Conservation (phyloP, 2,888 invertebrate species). For the Eulithis prunata region DNA sequence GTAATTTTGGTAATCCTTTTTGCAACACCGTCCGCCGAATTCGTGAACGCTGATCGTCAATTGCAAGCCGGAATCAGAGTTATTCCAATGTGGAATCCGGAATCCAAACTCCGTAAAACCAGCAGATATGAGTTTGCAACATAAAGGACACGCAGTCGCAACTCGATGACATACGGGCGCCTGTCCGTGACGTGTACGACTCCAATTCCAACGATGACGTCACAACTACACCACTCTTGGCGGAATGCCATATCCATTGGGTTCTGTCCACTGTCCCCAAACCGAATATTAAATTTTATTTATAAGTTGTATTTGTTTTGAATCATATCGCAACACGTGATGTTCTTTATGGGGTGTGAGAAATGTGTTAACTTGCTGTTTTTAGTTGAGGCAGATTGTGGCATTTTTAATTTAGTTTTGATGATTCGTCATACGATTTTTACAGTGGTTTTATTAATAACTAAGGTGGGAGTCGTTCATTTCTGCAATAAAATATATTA, state of each 20-base stretch:
- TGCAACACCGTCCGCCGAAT: too few species aligned
- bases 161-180: constrained; percentile 40
- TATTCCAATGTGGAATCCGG: too few species aligned
- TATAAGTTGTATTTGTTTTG: constrained; percentile 79
- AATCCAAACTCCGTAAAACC: too few species aligned
- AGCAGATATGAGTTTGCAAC: not conserved
- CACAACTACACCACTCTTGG: constrained; percentile 53
- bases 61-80: too few species aligned
- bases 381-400: constrained; percentile 23
- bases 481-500: not conserved
- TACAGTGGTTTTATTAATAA: constrained; percentile 13
- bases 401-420: constrained; percentile 7
- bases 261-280: constrained; percentile 61
- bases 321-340: constrained; percentile 69
- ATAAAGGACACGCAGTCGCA: constrained; percentile 7
- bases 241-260: constrained; percentile 66
- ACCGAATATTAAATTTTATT: constrained; percentile 68
- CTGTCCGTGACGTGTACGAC: constrained; percentile 40
- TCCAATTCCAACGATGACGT: constrained; percentile 38
- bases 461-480: not conserved
- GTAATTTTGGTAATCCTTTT: too few species aligned
- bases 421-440: constrained; percentile 9
- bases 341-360: constrained; percentile 38
- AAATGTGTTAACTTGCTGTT: constrained; percentile 31
- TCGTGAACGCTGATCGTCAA: too few species aligned